phyloP scores from a whole-genome alignment of 35 echinoderm and acorn worm species.

The Strongylocentrotus purpuratus region DNA sequence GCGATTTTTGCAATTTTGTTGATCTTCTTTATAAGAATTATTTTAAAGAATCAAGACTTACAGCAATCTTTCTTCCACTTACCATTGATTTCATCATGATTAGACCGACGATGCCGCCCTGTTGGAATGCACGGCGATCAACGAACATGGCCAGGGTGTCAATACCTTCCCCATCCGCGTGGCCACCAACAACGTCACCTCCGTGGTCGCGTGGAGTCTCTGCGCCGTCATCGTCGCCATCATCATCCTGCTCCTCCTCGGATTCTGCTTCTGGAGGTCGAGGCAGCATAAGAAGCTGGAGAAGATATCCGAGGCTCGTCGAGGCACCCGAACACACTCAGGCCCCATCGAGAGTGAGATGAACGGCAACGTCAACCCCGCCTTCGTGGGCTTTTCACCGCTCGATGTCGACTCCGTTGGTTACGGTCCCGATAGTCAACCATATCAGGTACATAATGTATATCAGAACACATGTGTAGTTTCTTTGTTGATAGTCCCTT shows the following conservation, averaged over 20 bases:
- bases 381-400: background rate
- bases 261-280: conserved; percentile 26
- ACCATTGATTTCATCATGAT: background rate
- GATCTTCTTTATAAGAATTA: no score
- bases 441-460: conserved; percentile 7
- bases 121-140: conserved; percentile 26
- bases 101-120: conserved; percentile 23
- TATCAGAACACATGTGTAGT: no score
- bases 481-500: no score
- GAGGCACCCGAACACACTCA: background rate
- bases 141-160: conserved; percentile 16
- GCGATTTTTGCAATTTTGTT: no score
- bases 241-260: conserved; percentile 27
- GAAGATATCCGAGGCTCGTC: background rate
- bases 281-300: background rate
- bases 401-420: conserved; percentile 17
- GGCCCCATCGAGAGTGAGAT: conserved; percentile 33
- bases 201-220: conserved; percentile 26
- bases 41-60: background rate
- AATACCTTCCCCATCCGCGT: conserved; percentile 40
- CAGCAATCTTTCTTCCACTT: background rate
- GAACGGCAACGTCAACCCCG: conserved; percentile 12
- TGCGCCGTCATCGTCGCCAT: conserved; percentile 48
- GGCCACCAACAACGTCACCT: conserved; percentile 16
- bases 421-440: conserved; percentile 34